Base-by-base conservation (phyloP, 2,888 invertebrate species). In the Drosophila gaucha region DNA sequence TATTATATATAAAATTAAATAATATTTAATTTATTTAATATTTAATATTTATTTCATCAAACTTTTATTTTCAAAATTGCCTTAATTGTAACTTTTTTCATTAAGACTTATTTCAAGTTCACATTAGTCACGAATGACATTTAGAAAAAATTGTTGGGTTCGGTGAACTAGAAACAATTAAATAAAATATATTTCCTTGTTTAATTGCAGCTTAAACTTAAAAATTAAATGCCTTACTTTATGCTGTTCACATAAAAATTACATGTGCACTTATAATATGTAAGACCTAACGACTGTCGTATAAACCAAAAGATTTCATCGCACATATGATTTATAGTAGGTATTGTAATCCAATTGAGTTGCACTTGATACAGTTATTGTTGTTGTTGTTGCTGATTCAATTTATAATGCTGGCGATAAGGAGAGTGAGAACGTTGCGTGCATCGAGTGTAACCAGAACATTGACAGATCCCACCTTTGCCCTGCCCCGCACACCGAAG, bases 371-470 rank as follows among this genome's bases (percentile, higher is more conserved):
- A 20, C 22, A 26, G 26, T 35, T 26, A 47, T 49, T 49, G 10
- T 31, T 28, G 6, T 26, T 35, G 28, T 16, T 49, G 22, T 31
- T 47, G 22, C 28, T 47, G 35, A 44, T 49, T 50, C 31, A 18
- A 31, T 36, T 49, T 44, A 49, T 28, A 30, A 38, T 57, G 49
- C 30, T 26, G 43, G 39, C 62, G 68, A 72, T 68, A 68, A 68
- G 56, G 31, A 14, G 30, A 56, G 56, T 58, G 60, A 72, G 68
- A 72, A 49, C 56, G 44, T 33, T 22, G 56, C 57, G 78, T 24
- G 56, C 57, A 57, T 39, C 38, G 43, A 70, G 46, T 71, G 78
- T 49, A 67, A 82, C 55, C 60, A 64, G 55, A 51, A 58, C 65
- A 62, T 50, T 47, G 38, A 46, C 39, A 31, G 38, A 31, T 38